Evolutionary conservation across 2,888 invertebrate species (phyloP), one percentile per base, ranked within the genome.

Genomic region (Ectemnius continuus): DNA sequence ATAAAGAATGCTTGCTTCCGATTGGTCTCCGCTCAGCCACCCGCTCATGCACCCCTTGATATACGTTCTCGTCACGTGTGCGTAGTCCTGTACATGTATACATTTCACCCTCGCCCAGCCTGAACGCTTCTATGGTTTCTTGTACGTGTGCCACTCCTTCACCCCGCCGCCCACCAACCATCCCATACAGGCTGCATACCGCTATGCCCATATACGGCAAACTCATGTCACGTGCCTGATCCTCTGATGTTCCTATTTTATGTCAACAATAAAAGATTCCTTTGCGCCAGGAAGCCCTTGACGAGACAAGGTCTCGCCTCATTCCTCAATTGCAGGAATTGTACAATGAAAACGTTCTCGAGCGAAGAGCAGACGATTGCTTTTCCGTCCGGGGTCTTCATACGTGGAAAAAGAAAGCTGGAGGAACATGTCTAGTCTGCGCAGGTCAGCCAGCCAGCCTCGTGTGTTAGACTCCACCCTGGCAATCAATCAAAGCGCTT

Each of bases 1-100:
- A 88, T 88, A 88, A 90, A 88, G 89, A 89, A 89, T 87, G 87
- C 89, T 84, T 83, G 89, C 89, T 90, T 89, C 89, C 90, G 90
- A 90, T 90, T 90, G 90, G 90, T 89, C 86, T 88, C 73, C 80
- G 74, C 79, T 73, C 77, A 76, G 62, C 73, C 77, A 67, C 72
- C 78, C 80, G 77, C 78, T 77, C 64, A 73, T 61, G 65, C 77
- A 74, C 69, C 77, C 79, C 74, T 62, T 64, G 70, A 71, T 80
- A 79, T 66, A 73, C 67, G 47, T 64, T 60, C 66, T 70, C 67
- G 74, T 76, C 67, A 67, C 75, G 78, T 68, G 63, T 52, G 72
- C 36, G 73, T 70, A 65, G 76, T 79, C 75, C 76, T 70, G 65
- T 71, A 67, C 79, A 61, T 67, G 58, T 68, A 20, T 56, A 46